phyloP scores from a whole-genome alignment of 2,113 vertebrate species.

The Amazona vittata region DNA sequence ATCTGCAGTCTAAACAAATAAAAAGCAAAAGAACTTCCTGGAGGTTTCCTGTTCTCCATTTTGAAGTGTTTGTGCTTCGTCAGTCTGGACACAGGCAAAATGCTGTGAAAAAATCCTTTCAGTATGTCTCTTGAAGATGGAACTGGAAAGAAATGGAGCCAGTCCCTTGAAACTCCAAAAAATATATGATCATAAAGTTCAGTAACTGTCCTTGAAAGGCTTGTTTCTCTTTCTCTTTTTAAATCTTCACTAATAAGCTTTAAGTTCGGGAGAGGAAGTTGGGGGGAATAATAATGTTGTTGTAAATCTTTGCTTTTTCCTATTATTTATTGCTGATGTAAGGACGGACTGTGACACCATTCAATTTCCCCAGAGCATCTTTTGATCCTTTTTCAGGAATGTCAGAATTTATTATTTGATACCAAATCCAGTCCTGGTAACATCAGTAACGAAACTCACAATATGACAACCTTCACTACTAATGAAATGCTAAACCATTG shows the following conservation, averaged over 20 bases:
- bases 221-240: neutral
- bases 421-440: neutral
- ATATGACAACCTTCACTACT: neutral
- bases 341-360: neutral
- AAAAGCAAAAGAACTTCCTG: neutral
- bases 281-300: neutral
- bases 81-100: neutral
- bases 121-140: neutral
- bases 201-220: neutral
- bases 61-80: conserved; percentile 1
- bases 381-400: neutral
- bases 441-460: neutral
- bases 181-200: neutral
- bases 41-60: neutral
- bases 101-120: neutral
- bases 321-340: neutral
- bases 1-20: neutral
- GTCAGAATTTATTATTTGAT: neutral
- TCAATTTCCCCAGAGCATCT: neutral
- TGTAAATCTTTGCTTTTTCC: neutral
- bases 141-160: neutral
- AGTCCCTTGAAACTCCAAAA: neutral
- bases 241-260: neutral
- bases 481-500: neutral
- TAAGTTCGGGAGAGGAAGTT: neutral